A percentile compares a stretch with the other conserved stretches of the same genome.
Evolutionary conservation across 2,113 vertebrate genomes (phyloP).

Genomic region (Brienomyrus brachyistius): DNA sequence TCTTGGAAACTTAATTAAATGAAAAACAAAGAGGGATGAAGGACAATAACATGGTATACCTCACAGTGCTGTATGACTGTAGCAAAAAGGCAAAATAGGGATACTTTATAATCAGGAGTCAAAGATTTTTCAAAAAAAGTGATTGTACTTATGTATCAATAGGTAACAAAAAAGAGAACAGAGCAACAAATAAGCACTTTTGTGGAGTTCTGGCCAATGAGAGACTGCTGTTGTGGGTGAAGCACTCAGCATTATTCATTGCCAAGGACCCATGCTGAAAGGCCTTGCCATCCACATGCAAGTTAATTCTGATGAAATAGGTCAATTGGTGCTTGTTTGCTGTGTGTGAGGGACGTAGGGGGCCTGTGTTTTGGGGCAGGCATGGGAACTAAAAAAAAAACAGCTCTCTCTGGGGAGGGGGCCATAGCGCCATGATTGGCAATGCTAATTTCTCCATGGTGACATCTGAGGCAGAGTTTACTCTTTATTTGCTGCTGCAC

Average conservation of each 20-base stretch:
- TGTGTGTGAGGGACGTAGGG: background rate
- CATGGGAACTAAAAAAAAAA: background rate
- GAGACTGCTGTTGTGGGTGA: background rate
- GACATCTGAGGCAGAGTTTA: background rate
- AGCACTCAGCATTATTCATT: slow-evolving; percentile 23
- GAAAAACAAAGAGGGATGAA: background rate
- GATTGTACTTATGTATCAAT: background rate
- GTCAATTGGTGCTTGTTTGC: slow-evolving; percentile 29
- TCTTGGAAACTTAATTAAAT: background rate
- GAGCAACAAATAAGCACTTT: background rate
- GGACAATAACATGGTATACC: background rate
- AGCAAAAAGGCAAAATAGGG: background rate
- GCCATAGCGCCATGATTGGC: background rate
- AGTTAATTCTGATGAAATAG: slow-evolving; percentile 27
- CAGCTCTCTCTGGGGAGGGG: background rate
- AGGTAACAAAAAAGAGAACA: background rate
- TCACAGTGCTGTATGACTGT: background rate
- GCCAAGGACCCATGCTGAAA: slow-evolving; percentile 20
- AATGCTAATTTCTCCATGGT: background rate
- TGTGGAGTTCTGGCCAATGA: background rate
- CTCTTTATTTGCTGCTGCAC: background rate
- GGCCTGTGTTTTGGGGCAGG: background rate
- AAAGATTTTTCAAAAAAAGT: background rate
- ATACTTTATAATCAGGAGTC: background rate
- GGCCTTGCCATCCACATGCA: slow-evolving; percentile 19